A percentile compares a stretch with the other conserved stretches of the same genome.
Evolutionary conservation across 2,113 vertebrate species (phyloP).

Genomic region (Pyxicephalus adspersus): DNA sequence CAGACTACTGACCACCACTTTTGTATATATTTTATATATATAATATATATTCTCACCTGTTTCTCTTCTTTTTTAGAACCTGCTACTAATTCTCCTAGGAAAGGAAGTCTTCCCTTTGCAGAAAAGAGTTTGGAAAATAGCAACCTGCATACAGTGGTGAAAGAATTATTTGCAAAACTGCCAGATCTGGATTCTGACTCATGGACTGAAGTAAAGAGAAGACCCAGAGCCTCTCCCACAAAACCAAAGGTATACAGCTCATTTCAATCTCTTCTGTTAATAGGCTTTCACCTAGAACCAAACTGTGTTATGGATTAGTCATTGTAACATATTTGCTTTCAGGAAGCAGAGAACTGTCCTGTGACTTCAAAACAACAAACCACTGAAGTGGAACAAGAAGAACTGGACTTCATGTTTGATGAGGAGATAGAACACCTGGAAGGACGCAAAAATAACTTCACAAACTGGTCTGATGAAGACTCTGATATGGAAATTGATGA

Average conservation of each 20-base stretch:
- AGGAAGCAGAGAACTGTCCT: conserved; percentile 69
- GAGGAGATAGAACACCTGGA: conserved; percentile 75
- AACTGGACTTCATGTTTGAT: conserved; percentile 86
- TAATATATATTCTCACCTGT: neutral
- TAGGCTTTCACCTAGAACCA: neutral
- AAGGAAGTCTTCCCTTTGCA: conserved; percentile 62
- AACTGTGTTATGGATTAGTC: neutral
- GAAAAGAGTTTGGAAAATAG: conserved; percentile 67
- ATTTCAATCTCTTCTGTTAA: neutral
- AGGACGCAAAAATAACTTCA: conserved; percentile 68
- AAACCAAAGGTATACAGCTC: conserved; percentile 79
- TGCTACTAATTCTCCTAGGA: conserved; percentile 75
- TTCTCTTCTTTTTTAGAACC: conserved; percentile 65
- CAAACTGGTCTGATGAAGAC: conserved; percentile 75
- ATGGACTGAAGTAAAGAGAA: conserved; percentile 92
- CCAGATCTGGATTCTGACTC: conserved; percentile 81
- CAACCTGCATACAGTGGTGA: conserved; percentile 71
- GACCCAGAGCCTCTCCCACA: conserved; percentile 71
- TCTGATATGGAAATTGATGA: conserved; percentile 79
- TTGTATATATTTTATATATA: neutral
- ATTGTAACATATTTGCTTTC: neutral
- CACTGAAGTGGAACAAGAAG: conserved; percentile 78
- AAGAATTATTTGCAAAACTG: conserved; percentile 77
- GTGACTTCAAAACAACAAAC: conserved; percentile 58
- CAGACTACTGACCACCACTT: no score